Evolutionary conservation across 2,797 vertebrate species (phyloP), one percentile per base, ranked within the genome.

Genomic region (Pantherophis alleghaniensis): DNA sequence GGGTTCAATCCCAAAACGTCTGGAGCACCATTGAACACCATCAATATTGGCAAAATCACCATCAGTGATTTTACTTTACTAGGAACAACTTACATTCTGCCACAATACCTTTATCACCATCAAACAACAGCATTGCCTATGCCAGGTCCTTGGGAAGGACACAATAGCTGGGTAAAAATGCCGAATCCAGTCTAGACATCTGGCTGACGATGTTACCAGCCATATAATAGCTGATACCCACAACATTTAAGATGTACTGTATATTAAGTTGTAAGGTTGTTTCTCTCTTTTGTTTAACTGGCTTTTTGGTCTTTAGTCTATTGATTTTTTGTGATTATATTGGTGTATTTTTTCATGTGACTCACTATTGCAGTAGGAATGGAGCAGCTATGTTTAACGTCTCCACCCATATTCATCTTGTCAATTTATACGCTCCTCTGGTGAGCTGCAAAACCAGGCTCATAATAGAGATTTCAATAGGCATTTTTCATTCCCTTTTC

Each of bases 251-350:
- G 3, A 32, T 79, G 55, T n/a, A 79, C 60, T 16, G 12, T 79
- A 79, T 79, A 79, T 79, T 79, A 79, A 79, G 16, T 79, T 42
- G 3, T 93, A 95, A 96, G 92, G 95, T 92, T 95, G 93, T 95
- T 95, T 96, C 94, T 97, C 93, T 97, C 94, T 95, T 96, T 96
- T 96, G 96, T 95, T 96, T 97, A 95, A 94, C 95, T 96, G 96
- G 93, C 63, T 94, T 96, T 97, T 89, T 95, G 94, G 92, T 96
- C 95, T 95, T 95, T 92, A 95, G 94, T 93, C 90, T 91, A 94
- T 95, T 97, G 96, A 94, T 95, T 96, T 95, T 95, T 96, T 96
- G 95, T 97, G 3, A 18, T 10, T 79, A 42, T 42, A 74, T 37
- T 74, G 32, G 3, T 74, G 16, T 74, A 79, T 79, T 79, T 79